These are phyloP conservation scores for Notarius quadriscutis DNA, from an alignment of 2,113 vertebrate species.

Conservation along the genomic window DNA sequence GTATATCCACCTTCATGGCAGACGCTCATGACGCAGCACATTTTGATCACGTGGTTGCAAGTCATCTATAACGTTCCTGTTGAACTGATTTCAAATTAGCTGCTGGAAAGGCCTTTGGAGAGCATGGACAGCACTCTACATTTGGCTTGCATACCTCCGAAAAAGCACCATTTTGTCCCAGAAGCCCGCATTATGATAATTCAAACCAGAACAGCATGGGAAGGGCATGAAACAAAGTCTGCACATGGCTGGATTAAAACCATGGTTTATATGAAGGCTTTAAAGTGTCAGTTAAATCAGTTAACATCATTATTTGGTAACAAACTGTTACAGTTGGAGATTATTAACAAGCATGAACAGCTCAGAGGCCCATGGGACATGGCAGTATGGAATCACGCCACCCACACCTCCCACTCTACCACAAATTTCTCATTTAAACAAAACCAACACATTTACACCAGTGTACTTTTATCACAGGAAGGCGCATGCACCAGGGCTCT, in stretches of 20 bases:
- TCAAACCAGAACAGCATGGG: slow-evolving; percentile 27
- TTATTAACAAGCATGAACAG: slow-evolving; percentile 24
- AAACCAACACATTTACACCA: slow-evolving; percentile 9
- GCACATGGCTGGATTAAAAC: slow-evolving; percentile 23
- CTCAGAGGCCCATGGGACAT: not conserved
- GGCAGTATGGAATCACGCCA: not conserved
- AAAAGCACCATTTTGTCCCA: slow-evolving; percentile 19
- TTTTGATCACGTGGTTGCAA: no score
- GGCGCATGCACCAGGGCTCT: not conserved
- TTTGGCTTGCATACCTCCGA: slow-evolving; percentile 7
- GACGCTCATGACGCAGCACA: no score
- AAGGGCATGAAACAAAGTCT: slow-evolving; percentile 23
- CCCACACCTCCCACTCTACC: not conserved
- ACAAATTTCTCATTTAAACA: slow-evolving; percentile 3
- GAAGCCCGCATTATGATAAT: slow-evolving; percentile 16
- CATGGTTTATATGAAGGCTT: slow-evolving; percentile 29
- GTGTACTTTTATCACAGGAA: not conserved
- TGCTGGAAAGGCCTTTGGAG: slow-evolving; percentile 28
- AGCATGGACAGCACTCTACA: slow-evolving; percentile 12
- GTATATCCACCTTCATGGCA: no score
- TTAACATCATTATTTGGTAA: slow-evolving; percentile 24
- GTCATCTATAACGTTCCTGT: not conserved
- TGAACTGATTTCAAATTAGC: slow-evolving; percentile 29
- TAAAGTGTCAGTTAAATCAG: not conserved
- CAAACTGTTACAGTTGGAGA: slow-evolving; percentile 3